phyloP scores from a whole-genome alignment of 2,113 vertebrate species.

The Antennarius striatus region DNA sequence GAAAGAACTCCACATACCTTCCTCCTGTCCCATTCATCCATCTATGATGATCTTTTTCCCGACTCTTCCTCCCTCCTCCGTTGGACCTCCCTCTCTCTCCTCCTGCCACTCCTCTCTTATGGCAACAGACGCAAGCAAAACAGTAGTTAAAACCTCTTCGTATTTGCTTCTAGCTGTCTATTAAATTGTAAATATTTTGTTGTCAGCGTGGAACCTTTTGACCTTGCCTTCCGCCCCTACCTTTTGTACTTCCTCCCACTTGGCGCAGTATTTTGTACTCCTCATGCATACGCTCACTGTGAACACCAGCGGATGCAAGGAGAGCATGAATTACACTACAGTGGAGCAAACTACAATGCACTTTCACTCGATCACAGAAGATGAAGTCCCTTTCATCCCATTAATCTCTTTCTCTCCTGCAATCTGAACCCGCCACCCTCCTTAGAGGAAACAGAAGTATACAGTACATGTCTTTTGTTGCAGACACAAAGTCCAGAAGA shows the following conservation, averaged over 20 bases:
- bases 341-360: slow-evolving; percentile 30
- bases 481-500: slow-evolving; percentile 29
- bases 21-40: slow-evolving; percentile 18
- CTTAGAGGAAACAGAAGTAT: slow-evolving; percentile 29
- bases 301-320: slow-evolving; percentile 43
- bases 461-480: slow-evolving; percentile 19
- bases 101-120: background rate
- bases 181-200: slow-evolving; percentile 63
- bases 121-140: slow-evolving; percentile 63
- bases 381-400: slow-evolving; percentile 38
- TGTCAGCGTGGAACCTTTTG: slow-evolving; percentile 42
- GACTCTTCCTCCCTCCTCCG: background rate
- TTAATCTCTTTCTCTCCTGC: slow-evolving; percentile 44
- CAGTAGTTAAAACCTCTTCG: slow-evolving; percentile 48
- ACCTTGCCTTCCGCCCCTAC: slow-evolving; percentile 41
- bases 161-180: slow-evolving; percentile 67
- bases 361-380: slow-evolving; percentile 27
- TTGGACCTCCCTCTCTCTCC: slow-evolving; percentile 2
- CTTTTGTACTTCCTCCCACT: slow-evolving; percentile 55
- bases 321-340: slow-evolving; percentile 26
- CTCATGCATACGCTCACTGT: slow-evolving; percentile 23
- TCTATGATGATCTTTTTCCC: slow-evolving; percentile 4
- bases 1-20: slow-evolving; percentile 34
- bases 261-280: slow-evolving; percentile 50
- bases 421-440: slow-evolving; percentile 21